Evolutionary conservation across 2,888 invertebrate species (phyloP).

Genomic region (Perizoma flavofasciatum): DNA sequence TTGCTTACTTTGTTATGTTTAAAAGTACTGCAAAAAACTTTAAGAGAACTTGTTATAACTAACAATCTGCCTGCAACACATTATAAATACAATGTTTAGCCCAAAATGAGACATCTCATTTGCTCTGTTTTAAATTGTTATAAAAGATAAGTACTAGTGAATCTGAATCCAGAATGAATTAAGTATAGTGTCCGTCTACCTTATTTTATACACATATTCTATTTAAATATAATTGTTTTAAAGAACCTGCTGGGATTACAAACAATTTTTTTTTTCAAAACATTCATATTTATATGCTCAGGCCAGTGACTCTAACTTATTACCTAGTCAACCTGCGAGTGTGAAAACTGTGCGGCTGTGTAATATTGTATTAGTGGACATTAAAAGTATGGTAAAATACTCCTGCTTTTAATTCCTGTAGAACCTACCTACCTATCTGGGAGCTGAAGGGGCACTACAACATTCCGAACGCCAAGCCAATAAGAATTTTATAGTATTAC

Average conservation of each 20-base stretch:
- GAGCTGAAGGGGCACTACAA: too few species aligned
- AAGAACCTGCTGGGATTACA: neutral
- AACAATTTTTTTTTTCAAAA: neutral
- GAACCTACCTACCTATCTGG: too few species aligned
- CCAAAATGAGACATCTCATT: constrained; percentile 48
- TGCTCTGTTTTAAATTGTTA: constrained; percentile 25
- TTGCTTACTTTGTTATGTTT: neutral
- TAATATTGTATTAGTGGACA: too few species aligned
- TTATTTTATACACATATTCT: constrained; percentile 5
- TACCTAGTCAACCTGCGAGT: too few species aligned
- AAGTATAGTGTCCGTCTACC: too few species aligned
- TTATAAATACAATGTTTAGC: constrained; percentile 41
- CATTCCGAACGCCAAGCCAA: too few species aligned
- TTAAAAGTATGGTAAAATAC: too few species aligned
- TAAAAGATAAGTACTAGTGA: constrained; percentile 8
- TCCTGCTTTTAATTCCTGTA: too few species aligned
- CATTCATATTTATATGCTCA: neutral
- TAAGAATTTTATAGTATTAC: too few species aligned
- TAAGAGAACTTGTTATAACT: constrained; percentile 14
- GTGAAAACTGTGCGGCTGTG: too few species aligned
- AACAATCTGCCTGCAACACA: constrained; percentile 32
- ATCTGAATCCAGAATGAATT: neutral
- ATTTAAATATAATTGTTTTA: neutral
- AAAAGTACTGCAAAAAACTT: constrained; percentile 6
- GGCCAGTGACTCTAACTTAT: too few species aligned